Evolutionary conservation across 2,113 vertebrate genomes (phyloP).

Genomic region (Phylloscopus trochilus): DNA sequence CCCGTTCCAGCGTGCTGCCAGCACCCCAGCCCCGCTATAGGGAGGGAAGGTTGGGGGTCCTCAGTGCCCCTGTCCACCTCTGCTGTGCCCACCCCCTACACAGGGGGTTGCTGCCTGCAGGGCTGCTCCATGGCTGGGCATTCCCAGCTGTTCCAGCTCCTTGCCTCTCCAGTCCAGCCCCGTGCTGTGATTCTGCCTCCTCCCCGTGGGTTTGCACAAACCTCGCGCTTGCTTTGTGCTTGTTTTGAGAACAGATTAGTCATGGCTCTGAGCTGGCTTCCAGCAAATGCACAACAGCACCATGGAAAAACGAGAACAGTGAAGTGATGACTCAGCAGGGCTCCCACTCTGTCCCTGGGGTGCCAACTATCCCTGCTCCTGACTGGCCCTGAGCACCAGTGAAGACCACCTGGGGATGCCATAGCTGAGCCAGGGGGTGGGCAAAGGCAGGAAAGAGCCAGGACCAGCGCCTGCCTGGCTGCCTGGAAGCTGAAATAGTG

Average conservation of each 20-base stretch:
- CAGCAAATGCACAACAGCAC: constrained; percentile 61
- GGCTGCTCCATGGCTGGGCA: neutral
- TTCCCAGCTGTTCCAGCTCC: neutral
- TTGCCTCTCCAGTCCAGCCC: neutral
- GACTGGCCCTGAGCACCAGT: fast-evolving
- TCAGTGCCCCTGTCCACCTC: neutral
- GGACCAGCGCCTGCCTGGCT: neutral
- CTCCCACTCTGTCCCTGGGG: neutral
- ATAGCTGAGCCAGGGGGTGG: neutral
- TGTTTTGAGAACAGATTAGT: constrained; percentile 71
- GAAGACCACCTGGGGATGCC: neutral
- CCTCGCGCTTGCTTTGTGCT: constrained; percentile 48
- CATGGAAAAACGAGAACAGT: constrained; percentile 65
- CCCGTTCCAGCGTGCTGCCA: fast-evolving
- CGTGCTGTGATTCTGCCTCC: neutral
- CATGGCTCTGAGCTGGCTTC: constrained; percentile 64
- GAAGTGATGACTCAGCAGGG: constrained; percentile 61
- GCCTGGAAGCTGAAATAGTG: neutral
- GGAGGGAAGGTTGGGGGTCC: neutral
- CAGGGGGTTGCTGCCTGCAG: neutral
- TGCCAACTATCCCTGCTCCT: neutral
- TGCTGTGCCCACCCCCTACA: neutral
- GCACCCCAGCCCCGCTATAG: neutral
- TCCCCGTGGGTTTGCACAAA: constrained; percentile 57
- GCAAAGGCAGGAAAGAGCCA: fast-evolving